phyloP scores from a whole-genome alignment of 2,113 vertebrate species.

The Dinomys branickii region DNA sequence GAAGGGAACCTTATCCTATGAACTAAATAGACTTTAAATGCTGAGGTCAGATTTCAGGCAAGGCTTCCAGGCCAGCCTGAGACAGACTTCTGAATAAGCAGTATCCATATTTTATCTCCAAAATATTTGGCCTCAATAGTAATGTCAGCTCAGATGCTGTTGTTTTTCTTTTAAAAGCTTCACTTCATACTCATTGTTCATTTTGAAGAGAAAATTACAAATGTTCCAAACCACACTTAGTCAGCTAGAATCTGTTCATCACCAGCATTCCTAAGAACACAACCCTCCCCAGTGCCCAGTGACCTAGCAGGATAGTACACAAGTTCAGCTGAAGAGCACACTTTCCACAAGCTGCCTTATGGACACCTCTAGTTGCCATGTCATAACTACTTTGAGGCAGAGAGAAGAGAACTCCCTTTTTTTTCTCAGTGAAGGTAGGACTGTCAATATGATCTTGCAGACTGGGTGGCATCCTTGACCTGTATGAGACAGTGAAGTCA shows the following conservation, averaged over 20 bases:
- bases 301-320: neutral
- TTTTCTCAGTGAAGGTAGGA: neutral
- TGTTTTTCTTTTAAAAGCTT: neutral
- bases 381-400: neutral
- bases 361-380: neutral
- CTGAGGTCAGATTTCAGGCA: neutral
- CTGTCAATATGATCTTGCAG: neutral
- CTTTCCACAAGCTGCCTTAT: accelerated
- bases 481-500: neutral
- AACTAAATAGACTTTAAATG: neutral
- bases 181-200: neutral
- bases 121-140: neutral
- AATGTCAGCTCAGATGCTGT: neutral
- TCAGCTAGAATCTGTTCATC: neutral
- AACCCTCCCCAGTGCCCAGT: neutral
- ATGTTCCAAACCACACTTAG: neutral
- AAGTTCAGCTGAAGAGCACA: neutral
- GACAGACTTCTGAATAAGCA: neutral
- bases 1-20: neutral
- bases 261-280: neutral
- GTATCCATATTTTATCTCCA: neutral
- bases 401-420: neutral
- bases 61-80: neutral
- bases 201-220: neutral
- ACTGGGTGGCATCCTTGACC: neutral